Conservation (phyloP, 2,888 invertebrate genomes). For the Atethmia centrago region DNA sequence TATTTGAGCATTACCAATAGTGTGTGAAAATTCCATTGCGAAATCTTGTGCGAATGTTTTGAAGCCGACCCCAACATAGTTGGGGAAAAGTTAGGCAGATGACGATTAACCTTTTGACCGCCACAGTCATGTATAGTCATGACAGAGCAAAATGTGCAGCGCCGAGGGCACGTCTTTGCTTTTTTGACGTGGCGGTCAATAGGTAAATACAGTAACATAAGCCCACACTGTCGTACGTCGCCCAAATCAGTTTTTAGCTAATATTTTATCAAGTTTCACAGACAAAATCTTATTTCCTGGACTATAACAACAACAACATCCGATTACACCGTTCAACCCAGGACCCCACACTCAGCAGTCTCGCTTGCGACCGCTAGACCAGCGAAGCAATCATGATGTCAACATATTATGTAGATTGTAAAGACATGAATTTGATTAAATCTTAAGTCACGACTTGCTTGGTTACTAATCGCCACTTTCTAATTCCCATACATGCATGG, state of each 20-base stretch:
- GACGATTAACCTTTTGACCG: too few relatives aligned
- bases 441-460: slow-evolving; percentile 74
- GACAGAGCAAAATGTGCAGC: too few relatives aligned
- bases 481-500: slow-evolving; percentile 68
- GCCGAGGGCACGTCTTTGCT: too few relatives aligned
- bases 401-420: slow-evolving; percentile 61
- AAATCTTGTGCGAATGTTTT: neutral
- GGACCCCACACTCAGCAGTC: neutral
- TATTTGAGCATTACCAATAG: neutral
- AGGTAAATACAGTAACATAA: too few relatives aligned
- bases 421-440: slow-evolving; percentile 70
- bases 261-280: neutral
- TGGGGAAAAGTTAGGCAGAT: too few relatives aligned
- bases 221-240: too few relatives aligned
- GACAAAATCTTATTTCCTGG: neutral
- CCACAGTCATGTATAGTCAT: too few relatives aligned
- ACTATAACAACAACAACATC: neutral
- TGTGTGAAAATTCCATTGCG: neutral
- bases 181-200: too few relatives aligned
- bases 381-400: slow-evolving; percentile 2
- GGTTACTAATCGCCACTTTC: slow-evolving; percentile 73
- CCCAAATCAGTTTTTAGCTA: neutral
- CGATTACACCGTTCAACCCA: neutral
- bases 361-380: neutral
- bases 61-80: too few relatives aligned